Conservation (phyloP, 1,140 invertebrate species). For the Ptiloglossa arizonensis region DNA sequence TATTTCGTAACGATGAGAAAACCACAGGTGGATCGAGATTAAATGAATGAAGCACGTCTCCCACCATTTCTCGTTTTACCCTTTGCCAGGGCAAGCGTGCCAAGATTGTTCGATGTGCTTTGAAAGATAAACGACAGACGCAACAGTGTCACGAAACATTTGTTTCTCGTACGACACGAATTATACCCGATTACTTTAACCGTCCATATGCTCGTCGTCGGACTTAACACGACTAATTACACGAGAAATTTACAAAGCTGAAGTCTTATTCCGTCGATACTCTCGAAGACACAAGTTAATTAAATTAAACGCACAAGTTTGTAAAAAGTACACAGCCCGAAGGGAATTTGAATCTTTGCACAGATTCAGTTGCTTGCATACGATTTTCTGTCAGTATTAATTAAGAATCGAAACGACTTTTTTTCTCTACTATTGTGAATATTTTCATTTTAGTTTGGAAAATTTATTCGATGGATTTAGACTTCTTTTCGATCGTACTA, state of each 20-base stretch:
- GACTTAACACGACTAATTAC: constrained; percentile 4
- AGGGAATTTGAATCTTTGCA: no score
- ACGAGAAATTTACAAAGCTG: neutral
- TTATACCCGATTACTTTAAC: neutral
- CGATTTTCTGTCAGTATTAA: no score
- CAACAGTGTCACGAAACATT: constrained; percentile 18
- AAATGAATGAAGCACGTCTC: neutral
- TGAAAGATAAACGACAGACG: constrained; percentile 16
- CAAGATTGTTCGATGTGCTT: constrained; percentile 24
- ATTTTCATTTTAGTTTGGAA: no score
- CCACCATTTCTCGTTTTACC: neutral
- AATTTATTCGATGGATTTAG: no score
- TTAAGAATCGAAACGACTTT: no score
- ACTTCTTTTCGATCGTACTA: no score
- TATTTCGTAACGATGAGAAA: neutral
- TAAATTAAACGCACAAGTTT: neutral
- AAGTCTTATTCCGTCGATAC: neutral
- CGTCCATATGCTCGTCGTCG: neutral
- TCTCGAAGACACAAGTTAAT: neutral
- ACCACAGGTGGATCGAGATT: neutral
- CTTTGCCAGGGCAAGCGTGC: constrained; percentile 7
- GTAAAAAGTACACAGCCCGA: no score
- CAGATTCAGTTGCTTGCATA: no score
- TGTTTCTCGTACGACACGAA: neutral
- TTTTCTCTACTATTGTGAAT: no score